phyloP scores from a whole-genome alignment of 2,888 invertebrate genomes.

The Drosophila birchii region DNA sequence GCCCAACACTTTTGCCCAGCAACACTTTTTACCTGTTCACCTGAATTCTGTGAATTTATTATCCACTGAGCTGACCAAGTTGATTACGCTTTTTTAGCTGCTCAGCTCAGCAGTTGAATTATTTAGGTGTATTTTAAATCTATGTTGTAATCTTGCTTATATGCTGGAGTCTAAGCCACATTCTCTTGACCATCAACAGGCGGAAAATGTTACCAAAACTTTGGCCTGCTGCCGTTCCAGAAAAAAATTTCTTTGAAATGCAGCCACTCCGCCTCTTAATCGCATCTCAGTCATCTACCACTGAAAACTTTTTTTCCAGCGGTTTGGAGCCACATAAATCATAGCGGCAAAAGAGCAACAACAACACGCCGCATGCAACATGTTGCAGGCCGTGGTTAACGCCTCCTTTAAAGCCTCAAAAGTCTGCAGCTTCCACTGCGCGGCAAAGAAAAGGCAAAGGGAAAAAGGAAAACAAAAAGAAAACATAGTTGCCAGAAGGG shows the following conservation, averaged over 20 bases:
- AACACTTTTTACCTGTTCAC: background rate
- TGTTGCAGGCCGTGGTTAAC: slow-evolving; percentile 56
- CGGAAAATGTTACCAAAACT: slow-evolving; percentile 4
- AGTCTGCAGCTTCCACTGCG: slow-evolving; percentile 35
- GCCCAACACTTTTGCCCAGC: slow-evolving; percentile 32
- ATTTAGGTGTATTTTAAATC: slow-evolving; percentile 3
- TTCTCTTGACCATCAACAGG: slow-evolving; percentile 4
- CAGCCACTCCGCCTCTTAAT: slow-evolving; percentile 32
- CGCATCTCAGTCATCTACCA: slow-evolving; percentile 32
- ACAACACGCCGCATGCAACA: slow-evolving; percentile 54
- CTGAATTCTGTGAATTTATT: slow-evolving; percentile 24
- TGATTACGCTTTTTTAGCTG: slow-evolving; percentile 21
- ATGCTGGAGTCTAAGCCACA: background rate
- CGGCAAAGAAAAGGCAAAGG: slow-evolving; percentile 1
- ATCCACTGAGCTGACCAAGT: slow-evolving; percentile 25
- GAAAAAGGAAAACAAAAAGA: slow-evolving; percentile 1
- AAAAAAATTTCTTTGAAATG: slow-evolving; percentile 14
- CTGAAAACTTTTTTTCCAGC: slow-evolving; percentile 25
- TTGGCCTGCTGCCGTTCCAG: background rate
- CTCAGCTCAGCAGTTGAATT: background rate
- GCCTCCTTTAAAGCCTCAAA: slow-evolving; percentile 46
- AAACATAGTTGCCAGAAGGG: slow-evolving; percentile 46
- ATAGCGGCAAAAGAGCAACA: slow-evolving; percentile 41
- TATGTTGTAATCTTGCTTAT: background rate
- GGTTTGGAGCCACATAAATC: slow-evolving; percentile 55